Conservation (phyloP, 2,888 invertebrate species). For the Synanthedon myopaeformis region DNA sequence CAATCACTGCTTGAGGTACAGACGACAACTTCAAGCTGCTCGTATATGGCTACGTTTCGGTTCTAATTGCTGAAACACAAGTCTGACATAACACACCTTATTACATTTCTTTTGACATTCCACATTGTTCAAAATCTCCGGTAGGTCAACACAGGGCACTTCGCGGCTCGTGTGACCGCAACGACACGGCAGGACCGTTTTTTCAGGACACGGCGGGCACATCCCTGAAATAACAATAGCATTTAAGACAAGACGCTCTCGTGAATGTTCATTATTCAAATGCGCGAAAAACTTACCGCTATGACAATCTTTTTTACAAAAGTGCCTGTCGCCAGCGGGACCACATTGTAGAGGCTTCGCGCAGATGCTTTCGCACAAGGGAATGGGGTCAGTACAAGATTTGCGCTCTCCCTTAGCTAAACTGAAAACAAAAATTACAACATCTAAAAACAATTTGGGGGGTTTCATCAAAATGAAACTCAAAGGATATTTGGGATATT, state of each 20-base stretch:
- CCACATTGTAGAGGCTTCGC: conserved; percentile 77
- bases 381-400: conserved; percentile 84
- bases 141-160: conserved; percentile 80
- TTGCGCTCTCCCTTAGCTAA: conserved; percentile 54
- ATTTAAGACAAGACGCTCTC: neutral
- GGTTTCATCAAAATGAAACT: too few relatives aligned
- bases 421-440: too few relatives aligned
- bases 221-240: conserved; percentile 46
- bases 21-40: too few relatives aligned
- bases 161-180: conserved; percentile 89
- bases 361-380: conserved; percentile 81
- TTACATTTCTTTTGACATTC: conserved; percentile 92
- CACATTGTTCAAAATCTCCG: conserved; percentile 77
- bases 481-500: too few relatives aligned
- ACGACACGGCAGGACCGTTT: conserved; percentile 82
- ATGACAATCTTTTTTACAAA: conserved; percentile 76
- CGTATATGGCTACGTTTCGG: neutral
- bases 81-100: conserved; percentile 65
- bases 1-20: too few relatives aligned
- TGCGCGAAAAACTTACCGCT: conserved; percentile 42
- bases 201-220: conserved; percentile 83
- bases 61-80: neutral
- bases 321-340: conserved; percentile 73
- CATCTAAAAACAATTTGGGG: too few relatives aligned
- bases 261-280: neutral